Conservation (phyloP, 2,888 invertebrate species). For the Cryptus armator region DNA sequence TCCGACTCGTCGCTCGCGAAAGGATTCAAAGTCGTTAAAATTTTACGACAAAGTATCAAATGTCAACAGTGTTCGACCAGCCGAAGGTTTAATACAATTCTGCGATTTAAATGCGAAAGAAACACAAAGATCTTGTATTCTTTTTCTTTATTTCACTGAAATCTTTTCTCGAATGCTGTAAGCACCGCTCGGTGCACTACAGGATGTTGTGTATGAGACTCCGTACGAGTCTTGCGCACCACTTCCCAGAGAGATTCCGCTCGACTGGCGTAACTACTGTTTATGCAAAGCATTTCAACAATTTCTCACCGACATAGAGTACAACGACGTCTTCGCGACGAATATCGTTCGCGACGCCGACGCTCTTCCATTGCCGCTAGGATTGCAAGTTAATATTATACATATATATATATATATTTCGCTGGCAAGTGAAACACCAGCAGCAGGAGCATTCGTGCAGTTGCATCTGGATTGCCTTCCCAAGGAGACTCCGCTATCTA, state of each 20-base stretch:
- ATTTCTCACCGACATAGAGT: slow-evolving; percentile 64
- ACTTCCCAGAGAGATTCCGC: slow-evolving; percentile 30
- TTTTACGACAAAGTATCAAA: slow-evolving; percentile 2
- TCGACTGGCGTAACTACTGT: slow-evolving; percentile 51
- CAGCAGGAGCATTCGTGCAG: slow-evolving; percentile 42
- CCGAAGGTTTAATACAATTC: too few relatives aligned
- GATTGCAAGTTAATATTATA: background rate
- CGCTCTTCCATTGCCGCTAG: slow-evolving; percentile 15
- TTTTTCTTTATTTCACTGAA: background rate
- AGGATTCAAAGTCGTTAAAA: too few relatives aligned
- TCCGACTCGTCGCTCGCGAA: too few relatives aligned
- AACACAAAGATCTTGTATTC: background rate
- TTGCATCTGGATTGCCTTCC: slow-evolving; percentile 71
- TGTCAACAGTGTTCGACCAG: slow-evolving; percentile 9
- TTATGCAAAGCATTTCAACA: slow-evolving; percentile 70
- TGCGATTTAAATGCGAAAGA: too few relatives aligned
- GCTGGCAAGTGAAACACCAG: slow-evolving; percentile 28
- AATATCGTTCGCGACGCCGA: slow-evolving; percentile 42
- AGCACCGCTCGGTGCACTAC: background rate
- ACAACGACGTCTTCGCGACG: slow-evolving; percentile 3
- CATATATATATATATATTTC: background rate
- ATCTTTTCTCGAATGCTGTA: background rate
- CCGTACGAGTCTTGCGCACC: slow-evolving; percentile 5
- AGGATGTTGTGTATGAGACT: slow-evolving; percentile 14
- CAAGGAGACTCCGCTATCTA: slow-evolving; percentile 69